Conservation (phyloP, 1,140 invertebrate species). For the Hesperophylax magnus region DNA sequence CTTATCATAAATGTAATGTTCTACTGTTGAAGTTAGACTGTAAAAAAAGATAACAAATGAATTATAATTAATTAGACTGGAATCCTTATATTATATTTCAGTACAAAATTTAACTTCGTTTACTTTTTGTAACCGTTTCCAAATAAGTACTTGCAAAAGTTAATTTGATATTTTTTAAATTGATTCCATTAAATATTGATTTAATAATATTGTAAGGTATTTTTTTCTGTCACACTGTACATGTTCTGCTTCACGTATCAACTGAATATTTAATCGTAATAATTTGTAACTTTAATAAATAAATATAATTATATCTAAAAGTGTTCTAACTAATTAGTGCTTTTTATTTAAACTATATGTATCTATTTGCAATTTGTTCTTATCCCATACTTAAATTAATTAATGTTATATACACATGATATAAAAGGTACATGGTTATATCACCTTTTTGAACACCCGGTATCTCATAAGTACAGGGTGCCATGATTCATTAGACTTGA, state of each 20-base stretch:
- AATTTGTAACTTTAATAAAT: background rate
- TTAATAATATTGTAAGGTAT: no score
- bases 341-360: background rate
- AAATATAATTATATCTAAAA: background rate
- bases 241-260: background rate
- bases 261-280: background rate
- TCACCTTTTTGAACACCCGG: conserved; percentile 35
- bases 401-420: conserved; percentile 41
- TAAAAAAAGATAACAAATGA: no score
- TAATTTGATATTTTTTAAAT: no score
- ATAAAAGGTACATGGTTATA: conserved; percentile 43
- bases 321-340: background rate
- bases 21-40: no score
- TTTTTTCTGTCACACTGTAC: background rate
- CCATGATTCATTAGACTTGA: conserved; percentile 19
- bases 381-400: background rate
- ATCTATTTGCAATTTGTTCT: background rate
- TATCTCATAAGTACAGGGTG: conserved; percentile 5
- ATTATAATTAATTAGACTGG: no score
- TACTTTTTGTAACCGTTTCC: no score
- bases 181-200: no score
- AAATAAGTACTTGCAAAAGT: no score
- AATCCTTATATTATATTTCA: no score
- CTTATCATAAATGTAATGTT: no score
- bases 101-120: no score